Evolutionary conservation across 2,888 invertebrate genomes (phyloP), one percentile per base, ranked within the genome.

Genomic region (Aleiodes alternator): DNA sequence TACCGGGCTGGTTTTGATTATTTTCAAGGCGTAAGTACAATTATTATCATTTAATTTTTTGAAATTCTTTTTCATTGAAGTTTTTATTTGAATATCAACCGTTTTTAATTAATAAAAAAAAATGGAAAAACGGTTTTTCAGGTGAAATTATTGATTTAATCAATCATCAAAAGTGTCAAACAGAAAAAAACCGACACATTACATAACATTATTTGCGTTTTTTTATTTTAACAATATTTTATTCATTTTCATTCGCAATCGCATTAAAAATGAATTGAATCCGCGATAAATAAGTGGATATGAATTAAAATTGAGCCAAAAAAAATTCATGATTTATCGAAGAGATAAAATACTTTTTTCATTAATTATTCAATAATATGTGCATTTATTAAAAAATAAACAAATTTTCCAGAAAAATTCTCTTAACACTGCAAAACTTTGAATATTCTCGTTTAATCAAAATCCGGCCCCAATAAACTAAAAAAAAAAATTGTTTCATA

Each of bases 1-100:
- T 89, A 89, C 86, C 85, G 88, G 88, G 88, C 87, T 88, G 89
- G 87, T 88, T 88, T 88, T 88, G 86, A 88, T 85, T 87, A 87
- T 85, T 82, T 23, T 87, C 86, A 87, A 87, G 86, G 85, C 86
- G 83, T 86, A 83, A 82, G 78, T 82, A 78, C 73, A 76, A 76
- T 79, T 79, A 79, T 80, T 83, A 77, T n/a, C n/a, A n/a, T 79
- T 77, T 78, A 76, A 79, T 80, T 81, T 73, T 72, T 64, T 78
- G 57, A 31, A 51, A 11, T 71, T 66, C n/a, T 53, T 50, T 74
- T 72, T 61, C 55, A 69, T 72, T 76, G 59, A 80, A 43, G 43
- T 43, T 9, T 23, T 23, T 23, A 1, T 23, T 43, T 43, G 43
- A 64, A 9, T 9, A 55, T 16, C 7, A 43, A 64, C 64, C 64